Conservation (phyloP, 2,797 vertebrate species). For the Microhierax caerulescens region DNA sequence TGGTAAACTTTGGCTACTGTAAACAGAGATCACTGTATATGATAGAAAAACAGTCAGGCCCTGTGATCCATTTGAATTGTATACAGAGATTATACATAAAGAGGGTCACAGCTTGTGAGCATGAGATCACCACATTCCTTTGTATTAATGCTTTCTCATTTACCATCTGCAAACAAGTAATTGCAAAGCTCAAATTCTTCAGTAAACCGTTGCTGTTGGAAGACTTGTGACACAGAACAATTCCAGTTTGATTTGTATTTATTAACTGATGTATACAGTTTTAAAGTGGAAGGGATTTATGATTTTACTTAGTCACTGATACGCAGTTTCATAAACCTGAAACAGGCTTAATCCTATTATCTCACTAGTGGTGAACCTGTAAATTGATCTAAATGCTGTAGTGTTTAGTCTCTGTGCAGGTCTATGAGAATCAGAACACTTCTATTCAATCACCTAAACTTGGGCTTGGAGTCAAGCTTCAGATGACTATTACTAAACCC, state of each 20-base stretch:
- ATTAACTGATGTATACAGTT: background rate
- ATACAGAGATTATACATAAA: background rate
- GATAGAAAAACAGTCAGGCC: background rate
- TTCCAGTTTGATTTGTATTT: background rate
- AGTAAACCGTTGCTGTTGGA: background rate
- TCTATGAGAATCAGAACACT: background rate
- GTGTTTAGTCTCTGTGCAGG: background rate
- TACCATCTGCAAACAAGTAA: background rate
- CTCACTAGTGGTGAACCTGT: rapidly evolving
- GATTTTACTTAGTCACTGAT: background rate
- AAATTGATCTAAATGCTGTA: background rate
- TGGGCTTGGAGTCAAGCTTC: background rate
- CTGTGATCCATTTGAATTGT: background rate
- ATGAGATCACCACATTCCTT: background rate
- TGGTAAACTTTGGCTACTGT: background rate
- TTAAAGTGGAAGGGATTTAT: background rate
- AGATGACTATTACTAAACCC: background rate
- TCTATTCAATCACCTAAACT: background rate
- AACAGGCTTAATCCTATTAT: background rate
- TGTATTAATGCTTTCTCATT: background rate
- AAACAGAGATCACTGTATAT: background rate
- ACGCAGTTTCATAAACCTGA: background rate
- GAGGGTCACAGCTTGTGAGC: background rate
- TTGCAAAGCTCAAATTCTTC: background rate
- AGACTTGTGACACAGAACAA: background rate